Conservation (phyloP, 2,113 vertebrate species). For the Nycticebus coucang region DNA sequence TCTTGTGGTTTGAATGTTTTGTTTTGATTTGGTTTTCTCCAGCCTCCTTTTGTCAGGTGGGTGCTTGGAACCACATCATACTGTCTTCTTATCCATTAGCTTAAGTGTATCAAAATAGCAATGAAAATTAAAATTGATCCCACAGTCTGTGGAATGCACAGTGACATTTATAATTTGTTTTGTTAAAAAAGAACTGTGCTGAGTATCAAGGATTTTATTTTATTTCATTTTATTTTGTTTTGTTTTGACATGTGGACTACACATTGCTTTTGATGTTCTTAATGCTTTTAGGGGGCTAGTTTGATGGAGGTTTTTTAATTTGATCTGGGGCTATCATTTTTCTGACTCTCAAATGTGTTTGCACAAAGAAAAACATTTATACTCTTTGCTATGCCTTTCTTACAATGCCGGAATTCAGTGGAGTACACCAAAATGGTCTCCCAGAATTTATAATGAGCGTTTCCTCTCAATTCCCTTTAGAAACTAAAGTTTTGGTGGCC, state of each 20-base stretch:
- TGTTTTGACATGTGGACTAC: conserved; percentile 24
- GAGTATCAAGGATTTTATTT: background rate
- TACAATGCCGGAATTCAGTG: conserved; percentile 27
- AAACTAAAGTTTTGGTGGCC: background rate
- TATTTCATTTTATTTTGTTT: background rate
- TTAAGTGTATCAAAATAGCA: background rate
- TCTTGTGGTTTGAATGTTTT: background rate
- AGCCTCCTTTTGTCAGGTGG: background rate
- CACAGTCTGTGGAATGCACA: background rate
- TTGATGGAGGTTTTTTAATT: background rate
- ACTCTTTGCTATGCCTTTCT: background rate
- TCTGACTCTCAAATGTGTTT: conserved; percentile 46
- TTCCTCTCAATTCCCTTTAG: background rate
- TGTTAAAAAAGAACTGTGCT: background rate
- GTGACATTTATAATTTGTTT: background rate
- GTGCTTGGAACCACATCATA: rapidly evolving
- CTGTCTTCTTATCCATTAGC: background rate
- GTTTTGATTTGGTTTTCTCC: background rate
- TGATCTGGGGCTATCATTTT: conserved; percentile 7
- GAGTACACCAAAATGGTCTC: background rate
- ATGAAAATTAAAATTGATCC: background rate
- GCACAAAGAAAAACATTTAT: conserved; percentile 11
- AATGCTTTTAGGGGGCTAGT: background rate
- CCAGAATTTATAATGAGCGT: conserved; percentile 10
- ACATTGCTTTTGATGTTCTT: conserved; percentile 14